Percentiles rank a stretch among this genome's conserved stretches.
These are phyloP conservation scores for Urophycis tenuis DNA, from an alignment of 2,797 vertebrate species.

Conservation along the genomic window DNA sequence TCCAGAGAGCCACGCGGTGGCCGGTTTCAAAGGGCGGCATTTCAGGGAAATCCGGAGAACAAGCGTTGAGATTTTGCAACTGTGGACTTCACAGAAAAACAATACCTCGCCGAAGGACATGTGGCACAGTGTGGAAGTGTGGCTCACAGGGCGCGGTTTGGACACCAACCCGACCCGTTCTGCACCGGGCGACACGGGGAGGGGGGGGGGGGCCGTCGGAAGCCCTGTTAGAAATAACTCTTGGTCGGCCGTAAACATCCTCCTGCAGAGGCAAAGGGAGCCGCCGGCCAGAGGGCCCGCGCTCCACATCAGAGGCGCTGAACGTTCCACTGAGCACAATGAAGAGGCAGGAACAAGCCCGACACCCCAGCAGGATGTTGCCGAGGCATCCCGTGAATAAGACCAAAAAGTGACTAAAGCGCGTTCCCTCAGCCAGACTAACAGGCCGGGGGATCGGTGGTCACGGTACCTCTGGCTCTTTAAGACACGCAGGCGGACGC, in stretches of 20 bases:
- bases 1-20: too few relatives aligned
- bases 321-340: conserved; percentile 30
- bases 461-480: background rate
- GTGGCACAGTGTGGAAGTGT: too few relatives aligned
- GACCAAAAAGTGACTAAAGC: background rate
- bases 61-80: too few relatives aligned
- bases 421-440: background rate
- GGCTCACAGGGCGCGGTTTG: too few relatives aligned
- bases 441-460: background rate
- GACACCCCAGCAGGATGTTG: too few relatives aligned
- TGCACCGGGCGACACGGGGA: too few relatives aligned
- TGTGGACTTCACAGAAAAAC: too few relatives aligned
- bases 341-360: background rate
- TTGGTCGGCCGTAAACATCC: conserved; percentile 70
- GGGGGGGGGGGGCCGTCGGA: conserved; percentile 45
- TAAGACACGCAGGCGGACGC: background rate
- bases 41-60: too few relatives aligned
- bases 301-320: conserved; percentile 39
- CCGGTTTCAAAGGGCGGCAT: too few relatives aligned
- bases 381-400: background rate
- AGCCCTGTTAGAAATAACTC: conserved; percentile 65
- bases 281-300: conserved; percentile 55
- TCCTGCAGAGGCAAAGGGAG: conserved; percentile 59
- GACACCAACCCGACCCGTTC: too few relatives aligned
- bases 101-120: too few relatives aligned